Conservation (phyloP, 2,888 invertebrate genomes). For the Drosophila cracens region DNA sequence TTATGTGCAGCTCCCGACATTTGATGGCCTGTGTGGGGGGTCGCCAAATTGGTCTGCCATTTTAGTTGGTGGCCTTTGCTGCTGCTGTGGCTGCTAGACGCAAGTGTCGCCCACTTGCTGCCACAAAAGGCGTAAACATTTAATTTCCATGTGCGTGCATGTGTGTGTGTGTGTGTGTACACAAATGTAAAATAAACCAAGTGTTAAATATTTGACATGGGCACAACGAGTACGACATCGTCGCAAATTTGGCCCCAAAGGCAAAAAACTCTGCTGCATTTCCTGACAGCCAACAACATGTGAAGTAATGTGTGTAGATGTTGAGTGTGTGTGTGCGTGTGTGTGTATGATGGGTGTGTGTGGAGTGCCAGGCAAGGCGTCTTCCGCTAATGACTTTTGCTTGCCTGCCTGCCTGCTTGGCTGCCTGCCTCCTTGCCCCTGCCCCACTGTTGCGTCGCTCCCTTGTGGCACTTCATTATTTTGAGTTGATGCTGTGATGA, state of each 20-base stretch:
- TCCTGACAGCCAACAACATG: conserved; percentile 58
- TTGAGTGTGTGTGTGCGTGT: conserved; percentile 12
- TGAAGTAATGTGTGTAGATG: conserved; percentile 1
- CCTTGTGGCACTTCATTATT: conserved; percentile 72
- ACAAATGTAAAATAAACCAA: conserved; percentile 72
- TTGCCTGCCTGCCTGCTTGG: conserved; percentile 29
- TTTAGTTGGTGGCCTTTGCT: conserved; percentile 30
- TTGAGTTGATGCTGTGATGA: conserved; percentile 66
- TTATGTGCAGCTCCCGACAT: conserved; percentile 18
- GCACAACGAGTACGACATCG: conserved; percentile 42
- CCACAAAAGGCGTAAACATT: conserved; percentile 80
- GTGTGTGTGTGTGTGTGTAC: conserved; percentile 21
- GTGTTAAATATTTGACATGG: conserved; percentile 77
- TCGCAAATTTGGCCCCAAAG: conserved; percentile 57
- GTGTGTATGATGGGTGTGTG: conserved; percentile 23
- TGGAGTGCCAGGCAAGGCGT: conserved; percentile 48
- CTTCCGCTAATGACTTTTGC: conserved; percentile 76
- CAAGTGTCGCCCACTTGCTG: conserved; percentile 68
- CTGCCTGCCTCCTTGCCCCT: neutral
- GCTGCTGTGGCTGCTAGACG: neutral
- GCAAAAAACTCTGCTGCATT: conserved; percentile 69
- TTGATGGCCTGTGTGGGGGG: conserved; percentile 10
- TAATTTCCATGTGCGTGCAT: conserved; percentile 64
- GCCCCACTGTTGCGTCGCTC: neutral
- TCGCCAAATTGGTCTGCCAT: conserved; percentile 62